Evolutionary conservation across 2,888 invertebrate genomes (phyloP), one percentile per base, ranked within the genome.

Genomic region (Caenorhabditis sp.): DNA sequence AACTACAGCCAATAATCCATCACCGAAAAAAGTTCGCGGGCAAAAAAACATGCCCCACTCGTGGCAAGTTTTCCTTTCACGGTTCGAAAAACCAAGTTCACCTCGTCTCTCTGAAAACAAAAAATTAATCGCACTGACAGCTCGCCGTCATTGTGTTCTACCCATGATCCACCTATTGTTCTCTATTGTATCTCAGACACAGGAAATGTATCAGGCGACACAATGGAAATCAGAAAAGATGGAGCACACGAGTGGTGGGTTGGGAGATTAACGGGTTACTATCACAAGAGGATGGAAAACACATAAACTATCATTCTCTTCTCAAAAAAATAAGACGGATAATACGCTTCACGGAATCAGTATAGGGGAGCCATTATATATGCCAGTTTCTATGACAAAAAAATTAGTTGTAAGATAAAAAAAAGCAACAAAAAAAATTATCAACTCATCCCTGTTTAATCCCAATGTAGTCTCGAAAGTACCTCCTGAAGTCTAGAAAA

Each of bases 361-460:
- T 49, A 19, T 19, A 19, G 49, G 49, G 49, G 49, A 49, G 22
- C 19, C 19, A n/a, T n/a, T n/a, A n/a, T 4, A 49, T 49, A 19
- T 19, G 7, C 49, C 49, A 19, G 12, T 31, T 31, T 31, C 4
- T 10, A 38, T 5, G 38, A 10, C 6, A 38, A 38, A 38, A 10
- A n/a, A 51, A 54, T 12, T 28, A 7, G n/a, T n/a, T n/a, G n/a
- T n/a, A n/a, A n/a, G n/a, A n/a, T n/a, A 68, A 54, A 24, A 24
- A 22, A 41, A 31, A 12, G 19, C 12, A 35, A 31, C 19, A 12
- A 6, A 44, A 22, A 44, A 64, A 28, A 16, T 28, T 24, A 14
- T 59, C 59, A 14, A 59, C 59, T 59, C 19, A 59, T 59, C n/a
- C 31, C 31, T n/a, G 12, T 47, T 47, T 58, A 47, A 59, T 59